Conservation (phyloP, 2,797 vertebrate species). For the Loris lydekkerianus region DNA sequence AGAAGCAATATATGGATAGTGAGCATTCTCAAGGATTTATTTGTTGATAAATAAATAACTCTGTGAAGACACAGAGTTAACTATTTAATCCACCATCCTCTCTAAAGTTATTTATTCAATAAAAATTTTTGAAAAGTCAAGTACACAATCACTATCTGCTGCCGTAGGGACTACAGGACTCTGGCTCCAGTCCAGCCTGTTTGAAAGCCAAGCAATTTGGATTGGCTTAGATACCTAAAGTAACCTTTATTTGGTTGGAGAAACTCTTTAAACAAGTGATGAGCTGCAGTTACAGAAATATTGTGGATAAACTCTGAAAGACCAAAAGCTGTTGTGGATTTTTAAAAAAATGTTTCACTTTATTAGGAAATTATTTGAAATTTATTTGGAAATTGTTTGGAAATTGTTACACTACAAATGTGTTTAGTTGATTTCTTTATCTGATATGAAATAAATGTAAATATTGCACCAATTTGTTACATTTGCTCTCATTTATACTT, state of each 20-base stretch:
- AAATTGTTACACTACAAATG: background rate
- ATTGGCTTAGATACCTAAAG: background rate
- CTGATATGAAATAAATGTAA: conserved; percentile 34
- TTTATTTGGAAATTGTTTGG: conserved; percentile 1
- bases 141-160: background rate
- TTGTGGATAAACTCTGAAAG: conserved; percentile 11
- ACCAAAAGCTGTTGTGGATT: background rate
- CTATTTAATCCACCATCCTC: background rate
- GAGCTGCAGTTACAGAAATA: background rate
- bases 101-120: conserved; percentile 11
- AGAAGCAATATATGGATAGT: background rate
- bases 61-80: background rate
- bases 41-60: background rate
- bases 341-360: background rate
- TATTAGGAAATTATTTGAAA: background rate
- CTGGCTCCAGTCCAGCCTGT: background rate
- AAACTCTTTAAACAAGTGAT: conserved; percentile 30
- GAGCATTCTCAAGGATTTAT: background rate
- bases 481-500: conserved; percentile 43
- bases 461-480: conserved; percentile 16
- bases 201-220: conserved; percentile 30
- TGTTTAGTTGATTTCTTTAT: background rate
- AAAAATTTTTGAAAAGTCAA: conserved; percentile 21
- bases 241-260: background rate
- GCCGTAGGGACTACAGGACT: background rate